Evolutionary conservation across 1,140 invertebrate species (phyloP), one percentile per base, ranked within the genome.

Genomic region (Conopomorpha cramerella): DNA sequence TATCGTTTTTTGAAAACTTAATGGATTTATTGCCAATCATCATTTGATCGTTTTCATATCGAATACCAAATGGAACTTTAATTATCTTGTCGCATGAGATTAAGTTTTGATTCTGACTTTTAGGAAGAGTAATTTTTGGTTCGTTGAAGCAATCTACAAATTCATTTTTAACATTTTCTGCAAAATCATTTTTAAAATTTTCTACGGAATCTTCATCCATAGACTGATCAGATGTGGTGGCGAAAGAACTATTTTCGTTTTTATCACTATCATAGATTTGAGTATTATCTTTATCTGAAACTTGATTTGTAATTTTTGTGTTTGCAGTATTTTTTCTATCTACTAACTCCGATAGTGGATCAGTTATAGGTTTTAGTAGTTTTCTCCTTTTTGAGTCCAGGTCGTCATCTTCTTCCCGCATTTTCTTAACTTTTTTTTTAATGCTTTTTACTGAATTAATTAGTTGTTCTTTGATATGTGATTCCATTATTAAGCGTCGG

Each of bases 91-190:
- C 4, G 19, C 10, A 6, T 23, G 4, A 23, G 19, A 10, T 23
- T 4, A 23, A 4, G 10, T 23, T 4, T 23, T 23, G 10, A 23
- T 23, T n/a, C n/a, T n/a, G n/a, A 23, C 19, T 23, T 23, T 23
- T 23, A 23, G 19, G 4, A 23, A 10, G 19, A 23, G 4, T 23
- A 23, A 4, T 23, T 23, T 4, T 23, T 6, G 19, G 19, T 6
- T 6, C 10, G 4, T 4, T 23, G 10, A 6, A 6, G 10, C 4
- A 23, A 23, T 4, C 4, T 23, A 6, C 28, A 14, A 46, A 23
- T 33, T 37, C 36, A 25, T 34, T 39, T 26, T 39, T 30, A 32
- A 45, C 39, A 39, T 49, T 38, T 39, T 45, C 39, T 15, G 46
- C 17, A 3, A 28, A 41, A 30, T 43, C 45, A 23, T 23, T 10